These are phyloP conservation scores for Hydrozoanthus gracilis DNA, from an alignment of 92 coral and sea anemone species.

Conservation along the genomic window DNA sequence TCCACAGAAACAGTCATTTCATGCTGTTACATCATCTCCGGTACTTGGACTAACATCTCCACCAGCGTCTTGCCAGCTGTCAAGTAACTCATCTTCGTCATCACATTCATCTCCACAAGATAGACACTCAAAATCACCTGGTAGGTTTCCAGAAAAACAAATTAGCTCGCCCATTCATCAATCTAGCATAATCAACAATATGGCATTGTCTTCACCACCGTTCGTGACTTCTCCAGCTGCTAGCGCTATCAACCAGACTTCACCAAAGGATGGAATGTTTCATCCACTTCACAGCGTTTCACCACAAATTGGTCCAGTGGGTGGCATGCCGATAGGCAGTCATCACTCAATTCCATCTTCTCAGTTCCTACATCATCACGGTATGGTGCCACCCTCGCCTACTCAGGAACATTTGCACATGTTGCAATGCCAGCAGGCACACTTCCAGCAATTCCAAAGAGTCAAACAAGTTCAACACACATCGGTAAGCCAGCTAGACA, in stretches of 20 bases:
- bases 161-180: conserved; percentile 34
- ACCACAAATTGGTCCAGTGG: conserved; percentile 13
- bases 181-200: background rate
- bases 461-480: conserved; percentile 10
- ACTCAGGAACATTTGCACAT: conserved; percentile 21
- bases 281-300: conserved; percentile 21
- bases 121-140: conserved; percentile 23
- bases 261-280: conserved; percentile 21
- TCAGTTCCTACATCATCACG: conserved; percentile 22
- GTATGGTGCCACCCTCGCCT: conserved; percentile 19
- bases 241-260: conserved; percentile 6
- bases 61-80: background rate
- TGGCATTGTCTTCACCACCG: conserved; percentile 10
- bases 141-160: conserved; percentile 24
- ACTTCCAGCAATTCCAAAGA: conserved; percentile 25
- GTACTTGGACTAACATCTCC: conserved; percentile 33
- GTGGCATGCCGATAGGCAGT: background rate
- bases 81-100: conserved; percentile 1
- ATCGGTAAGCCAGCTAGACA: conserved; percentile 13
- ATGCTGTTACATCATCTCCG: conserved; percentile 13
- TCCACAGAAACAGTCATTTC: conserved; percentile 21
- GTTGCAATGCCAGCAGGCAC: conserved; percentile 33
- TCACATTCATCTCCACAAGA: conserved; percentile 25
- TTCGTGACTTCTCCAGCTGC: conserved; percentile 2
- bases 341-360: conserved; percentile 22